Base-by-base conservation (phyloP, 2,113 vertebrate genomes). In the Paedocypris sp. region DNA sequence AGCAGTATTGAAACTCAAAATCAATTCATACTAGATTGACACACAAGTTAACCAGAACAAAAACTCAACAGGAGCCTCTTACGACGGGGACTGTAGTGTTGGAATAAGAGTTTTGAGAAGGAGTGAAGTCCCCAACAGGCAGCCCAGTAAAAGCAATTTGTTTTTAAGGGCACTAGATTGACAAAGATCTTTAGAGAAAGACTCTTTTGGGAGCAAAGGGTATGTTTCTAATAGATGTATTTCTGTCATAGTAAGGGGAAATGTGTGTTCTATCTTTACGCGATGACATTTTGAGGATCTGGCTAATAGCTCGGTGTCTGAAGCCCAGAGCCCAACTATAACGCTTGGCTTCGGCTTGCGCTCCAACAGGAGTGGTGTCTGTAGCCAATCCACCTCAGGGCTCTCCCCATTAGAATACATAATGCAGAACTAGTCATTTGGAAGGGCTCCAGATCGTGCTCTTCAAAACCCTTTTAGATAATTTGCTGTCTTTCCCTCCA, bases 381-480 rank as follows among this genome's bases (percentile, higher is more conserved):
- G 41, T 59, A 50, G 66, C 61, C 66, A 66, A 70, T 46, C 53
- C 65, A 64, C 65, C 66, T 62, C 4, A 42, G 64, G 79, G 73
- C 58, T 57, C 66, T 38, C 15, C 54, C 74, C 71, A 83, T 80
- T 76, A 82, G 57, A 74, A 78, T 75, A 75, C 69, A 74, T 76
- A 73, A 82, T 69, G 56, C 66, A 77, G 62, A 68, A 72, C 79
- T 76, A 75, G 78, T 82, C 76, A 75, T 77, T 82, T 83, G 83
- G 80, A 86, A 81, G 61, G 74, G 60, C 74, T 77, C 78, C 77
- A 83, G 82, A 84, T 77, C 75, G 68, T 76, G 74, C 79, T 81
- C 76, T 82, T 82, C 73, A 78, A 79, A 82, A 71, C 65, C 70
- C 73, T 75, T 77, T 79, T 56, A 70, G 77, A 78, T 80, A 78